Conservation (phyloP, 2,113 vertebrate genomes). For the Podilymbus podiceps region DNA sequence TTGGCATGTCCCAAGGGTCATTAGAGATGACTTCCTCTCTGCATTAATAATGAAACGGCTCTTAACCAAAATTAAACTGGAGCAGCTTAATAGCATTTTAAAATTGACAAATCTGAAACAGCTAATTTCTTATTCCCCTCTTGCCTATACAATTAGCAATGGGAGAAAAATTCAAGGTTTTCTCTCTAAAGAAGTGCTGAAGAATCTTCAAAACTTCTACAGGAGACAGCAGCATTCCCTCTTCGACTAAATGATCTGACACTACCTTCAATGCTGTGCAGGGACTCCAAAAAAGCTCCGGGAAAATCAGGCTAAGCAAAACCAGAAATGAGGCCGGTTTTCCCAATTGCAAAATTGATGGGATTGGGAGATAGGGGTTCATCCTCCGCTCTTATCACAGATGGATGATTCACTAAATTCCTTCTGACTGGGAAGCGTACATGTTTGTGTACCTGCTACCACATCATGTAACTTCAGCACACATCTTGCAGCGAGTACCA, state of each 20-base stretch:
- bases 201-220: background rate
- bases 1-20: slow-evolving; percentile 1
- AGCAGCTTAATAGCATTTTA: background rate
- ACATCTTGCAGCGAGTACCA: background rate
- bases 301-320: background rate
- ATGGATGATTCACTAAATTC: background rate
- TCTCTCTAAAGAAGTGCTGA: background rate
- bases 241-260: background rate
- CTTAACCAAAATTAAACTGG: slow-evolving; percentile 6
- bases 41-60: background rate
- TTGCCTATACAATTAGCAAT: background rate
- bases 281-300: background rate
- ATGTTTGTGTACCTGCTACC: background rate
- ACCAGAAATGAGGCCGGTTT: accelerated
- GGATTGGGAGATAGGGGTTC: accelerated
- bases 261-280: accelerated
- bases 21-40: background rate
- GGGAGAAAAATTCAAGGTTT: background rate
- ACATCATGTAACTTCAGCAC: background rate
- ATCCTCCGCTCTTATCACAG: background rate
- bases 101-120: background rate
- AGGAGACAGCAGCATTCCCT: background rate
- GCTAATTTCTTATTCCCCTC: background rate
- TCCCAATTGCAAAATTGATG: accelerated
- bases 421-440: background rate